phyloP scores from a whole-genome alignment of 1,140 invertebrate genomes.

The Drosophila guanche region DNA sequence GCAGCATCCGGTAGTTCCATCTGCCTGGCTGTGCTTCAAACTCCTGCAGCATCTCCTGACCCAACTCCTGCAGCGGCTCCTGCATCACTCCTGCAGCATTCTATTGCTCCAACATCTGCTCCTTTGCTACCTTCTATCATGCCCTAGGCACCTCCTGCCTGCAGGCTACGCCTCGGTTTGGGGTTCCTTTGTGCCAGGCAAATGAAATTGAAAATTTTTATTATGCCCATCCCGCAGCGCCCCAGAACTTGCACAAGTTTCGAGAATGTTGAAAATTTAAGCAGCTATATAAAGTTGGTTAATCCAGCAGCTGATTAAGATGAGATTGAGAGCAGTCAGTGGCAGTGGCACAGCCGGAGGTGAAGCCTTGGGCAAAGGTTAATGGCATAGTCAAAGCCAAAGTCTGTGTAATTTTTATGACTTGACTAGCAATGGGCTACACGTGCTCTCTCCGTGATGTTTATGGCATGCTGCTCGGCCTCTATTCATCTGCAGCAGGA shows the following conservation, averaged over 20 bases:
- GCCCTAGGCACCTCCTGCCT: neutral
- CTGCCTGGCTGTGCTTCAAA: neutral
- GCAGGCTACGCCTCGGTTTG: slow-evolving; percentile 5
- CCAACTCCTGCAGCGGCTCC: neutral
- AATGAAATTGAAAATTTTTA: slow-evolving; percentile 81
- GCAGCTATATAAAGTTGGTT: slow-evolving; percentile 74
- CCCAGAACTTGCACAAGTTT: neutral
- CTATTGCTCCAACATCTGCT: neutral
- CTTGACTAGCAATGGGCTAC: slow-evolving; percentile 51
- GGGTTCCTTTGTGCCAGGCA: slow-evolving; percentile 61
- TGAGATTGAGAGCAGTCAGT: slow-evolving; percentile 24
- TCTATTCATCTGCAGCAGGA: slow-evolving; percentile 10
- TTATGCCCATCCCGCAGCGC: slow-evolving; percentile 56
- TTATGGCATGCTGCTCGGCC: slow-evolving; percentile 39
- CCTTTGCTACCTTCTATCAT: no score
- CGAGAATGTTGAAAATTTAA: slow-evolving; percentile 72
- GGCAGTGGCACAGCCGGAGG: neutral
- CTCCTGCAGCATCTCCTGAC: neutral
- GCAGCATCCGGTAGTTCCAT: slow-evolving; percentile 55
- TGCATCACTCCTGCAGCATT: neutral
- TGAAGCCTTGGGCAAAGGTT: slow-evolving; percentile 50
- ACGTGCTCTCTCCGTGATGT: slow-evolving; percentile 48
- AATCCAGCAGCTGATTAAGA: slow-evolving; percentile 74
- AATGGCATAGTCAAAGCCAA: slow-evolving; percentile 48
- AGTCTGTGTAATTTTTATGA: slow-evolving; percentile 72